phyloP scores from a whole-genome alignment of 2,113 vertebrate species.

The Mohoua ochrocephala region DNA sequence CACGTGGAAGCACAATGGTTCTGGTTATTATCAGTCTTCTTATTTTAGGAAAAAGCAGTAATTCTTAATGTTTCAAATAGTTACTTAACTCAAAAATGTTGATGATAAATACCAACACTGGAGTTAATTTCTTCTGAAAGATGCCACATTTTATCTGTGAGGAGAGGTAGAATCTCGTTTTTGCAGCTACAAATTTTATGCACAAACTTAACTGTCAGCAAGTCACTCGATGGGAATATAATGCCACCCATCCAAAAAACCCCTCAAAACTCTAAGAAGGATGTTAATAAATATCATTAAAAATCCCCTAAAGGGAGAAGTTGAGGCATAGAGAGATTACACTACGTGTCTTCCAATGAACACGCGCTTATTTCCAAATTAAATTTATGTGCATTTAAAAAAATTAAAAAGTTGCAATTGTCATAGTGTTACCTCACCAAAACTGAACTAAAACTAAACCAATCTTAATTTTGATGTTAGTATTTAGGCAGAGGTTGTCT shows the following conservation, averaged over 20 bases:
- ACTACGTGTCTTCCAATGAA: background rate
- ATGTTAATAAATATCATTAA: background rate
- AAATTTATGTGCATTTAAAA: background rate
- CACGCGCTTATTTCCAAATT: background rate
- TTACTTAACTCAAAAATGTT: background rate
- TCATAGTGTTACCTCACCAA: background rate
- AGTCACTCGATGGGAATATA: background rate
- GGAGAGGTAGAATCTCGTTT: background rate
- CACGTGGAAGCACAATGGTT: background rate
- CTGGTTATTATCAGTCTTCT: background rate
- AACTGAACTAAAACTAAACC: background rate
- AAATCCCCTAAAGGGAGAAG: background rate
- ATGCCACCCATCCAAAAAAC: background rate
- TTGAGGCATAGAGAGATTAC: background rate
- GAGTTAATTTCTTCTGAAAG: background rate
- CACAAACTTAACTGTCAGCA: background rate
- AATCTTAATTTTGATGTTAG: background rate
- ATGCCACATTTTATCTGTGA: background rate
- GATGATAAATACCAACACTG: background rate
- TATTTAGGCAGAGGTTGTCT: background rate
- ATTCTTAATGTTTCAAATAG: background rate
- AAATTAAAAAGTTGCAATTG: fast-evolving
- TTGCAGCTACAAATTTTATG: background rate
- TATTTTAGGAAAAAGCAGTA: background rate
- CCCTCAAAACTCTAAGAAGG: background rate